Evolutionary conservation across 2,888 invertebrate genomes (phyloP).

Genomic region (Nomada lathburiana): DNA sequence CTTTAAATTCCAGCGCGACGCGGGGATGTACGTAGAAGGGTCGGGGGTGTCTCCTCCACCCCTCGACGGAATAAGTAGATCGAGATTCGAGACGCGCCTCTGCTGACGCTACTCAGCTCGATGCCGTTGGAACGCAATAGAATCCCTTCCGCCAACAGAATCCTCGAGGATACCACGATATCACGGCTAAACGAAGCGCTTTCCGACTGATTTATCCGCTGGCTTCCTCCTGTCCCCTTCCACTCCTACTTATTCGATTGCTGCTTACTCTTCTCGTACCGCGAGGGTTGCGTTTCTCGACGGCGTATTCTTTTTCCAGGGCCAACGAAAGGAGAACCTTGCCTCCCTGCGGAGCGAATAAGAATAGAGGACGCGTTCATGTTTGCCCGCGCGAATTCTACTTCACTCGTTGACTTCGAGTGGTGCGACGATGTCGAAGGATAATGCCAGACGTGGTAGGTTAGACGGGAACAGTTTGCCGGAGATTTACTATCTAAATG

Average conservation of each 20-base stretch:
- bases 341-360: too few relatives aligned
- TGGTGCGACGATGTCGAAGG: slow-evolving; percentile 26
- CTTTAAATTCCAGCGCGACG: slow-evolving; percentile 70
- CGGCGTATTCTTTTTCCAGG: slow-evolving; percentile 20
- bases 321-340: slow-evolving; percentile 5
- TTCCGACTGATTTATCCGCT: slow-evolving; percentile 74
- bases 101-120: slow-evolving; percentile 71
- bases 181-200: slow-evolving; percentile 74
- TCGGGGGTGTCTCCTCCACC: slow-evolving; percentile 54
- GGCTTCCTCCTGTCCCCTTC: slow-evolving; percentile 22
- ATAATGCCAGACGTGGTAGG: slow-evolving; percentile 8
- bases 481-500: slow-evolving; percentile 50
- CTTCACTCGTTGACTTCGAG: slow-evolving; percentile 39
- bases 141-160: slow-evolving; percentile 72
- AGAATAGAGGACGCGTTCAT: neutral
- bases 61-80: slow-evolving; percentile 70
- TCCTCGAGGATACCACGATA: slow-evolving; percentile 73
- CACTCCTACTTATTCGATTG: slow-evolving; percentile 6
- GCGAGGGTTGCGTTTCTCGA: slow-evolving; percentile 22
- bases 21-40: slow-evolving; percentile 45
- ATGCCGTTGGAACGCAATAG: slow-evolving; percentile 73
- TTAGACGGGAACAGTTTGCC: slow-evolving; percentile 25
- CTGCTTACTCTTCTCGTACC: slow-evolving; percentile 29
- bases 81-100: slow-evolving; percentile 71
- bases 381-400: neutral